phyloP scores from a whole-genome alignment of 2,113 vertebrate genomes.

The Naja naja region DNA sequence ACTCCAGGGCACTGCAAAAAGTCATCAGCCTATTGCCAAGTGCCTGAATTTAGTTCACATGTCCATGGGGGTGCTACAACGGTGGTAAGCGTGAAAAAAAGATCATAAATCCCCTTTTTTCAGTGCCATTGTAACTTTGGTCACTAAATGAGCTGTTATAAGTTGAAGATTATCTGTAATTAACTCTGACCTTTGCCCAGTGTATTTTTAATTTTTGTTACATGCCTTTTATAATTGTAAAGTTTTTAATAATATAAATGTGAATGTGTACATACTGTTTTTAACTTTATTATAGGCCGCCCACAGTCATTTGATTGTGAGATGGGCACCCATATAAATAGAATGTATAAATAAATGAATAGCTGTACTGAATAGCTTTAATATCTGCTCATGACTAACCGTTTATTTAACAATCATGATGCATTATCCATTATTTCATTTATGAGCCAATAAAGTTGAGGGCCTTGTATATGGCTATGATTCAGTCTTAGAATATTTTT shows the following conservation, averaged over 20 bases:
- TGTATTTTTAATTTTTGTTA: neutral
- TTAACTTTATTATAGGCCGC: neutral
- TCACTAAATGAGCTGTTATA: neutral
- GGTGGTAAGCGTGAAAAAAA: no score
- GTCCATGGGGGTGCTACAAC: no score
- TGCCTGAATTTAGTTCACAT: neutral
- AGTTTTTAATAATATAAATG: neutral
- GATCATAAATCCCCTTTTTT: neutral
- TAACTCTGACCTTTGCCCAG: neutral
- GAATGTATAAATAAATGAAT: neutral
- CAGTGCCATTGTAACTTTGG: neutral
- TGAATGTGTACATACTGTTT: neutral
- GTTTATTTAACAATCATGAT: neutral
- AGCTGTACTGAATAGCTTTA: neutral
- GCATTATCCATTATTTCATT: neutral
- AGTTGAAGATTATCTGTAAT: neutral
- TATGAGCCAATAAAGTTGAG: neutral
- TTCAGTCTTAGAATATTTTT: neutral
- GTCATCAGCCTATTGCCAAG: neutral
- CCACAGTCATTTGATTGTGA: neutral
- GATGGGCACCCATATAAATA: neutral
- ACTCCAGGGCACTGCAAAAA: neutral
- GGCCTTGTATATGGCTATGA: neutral
- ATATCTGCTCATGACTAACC: neutral
- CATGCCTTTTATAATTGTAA: neutral